Evolutionary conservation across 1,140 invertebrate species (phyloP).

Genomic region (Sitodiplosis mosellana): DNA sequence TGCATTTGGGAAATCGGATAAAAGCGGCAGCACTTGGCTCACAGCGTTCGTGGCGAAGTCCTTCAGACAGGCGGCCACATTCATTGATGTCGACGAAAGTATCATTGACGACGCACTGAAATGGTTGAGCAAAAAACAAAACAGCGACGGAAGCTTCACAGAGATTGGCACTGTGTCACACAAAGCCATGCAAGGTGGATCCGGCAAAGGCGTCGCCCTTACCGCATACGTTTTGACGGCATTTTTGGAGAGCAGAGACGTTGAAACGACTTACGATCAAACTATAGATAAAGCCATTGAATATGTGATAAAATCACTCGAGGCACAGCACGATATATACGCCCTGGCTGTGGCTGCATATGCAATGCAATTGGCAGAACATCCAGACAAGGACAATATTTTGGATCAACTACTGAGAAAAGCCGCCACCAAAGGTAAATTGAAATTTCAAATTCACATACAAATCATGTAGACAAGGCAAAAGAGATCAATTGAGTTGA

Average conservation of each 20-base stretch:
- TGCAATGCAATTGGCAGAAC: conserved; percentile 54
- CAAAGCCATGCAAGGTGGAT: conserved; percentile 54
- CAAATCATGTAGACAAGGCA: too few relatives aligned
- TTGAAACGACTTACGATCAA: conserved; percentile 34
- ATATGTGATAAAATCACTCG: conserved; percentile 56
- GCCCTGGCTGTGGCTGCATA: conserved; percentile 56
- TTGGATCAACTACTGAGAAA: conserved; percentile 11
- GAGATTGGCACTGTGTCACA: conserved; percentile 59
- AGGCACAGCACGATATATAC: conserved; percentile 47
- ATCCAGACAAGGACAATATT: conserved; percentile 16
- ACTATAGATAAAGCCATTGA: conserved; percentile 56
- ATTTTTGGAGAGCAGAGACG: conserved; percentile 53
- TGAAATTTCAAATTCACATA: too few relatives aligned
- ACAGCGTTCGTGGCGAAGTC: conserved; percentile 87
- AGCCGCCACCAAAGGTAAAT: conserved; percentile 12
- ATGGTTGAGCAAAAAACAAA: conserved; percentile 46
- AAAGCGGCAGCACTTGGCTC: conserved; percentile 79
- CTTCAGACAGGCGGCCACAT: conserved; percentile 59
- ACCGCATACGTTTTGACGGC: conserved; percentile 32
- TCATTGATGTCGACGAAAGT: conserved; percentile 58
- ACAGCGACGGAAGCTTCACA: conserved; percentile 64
- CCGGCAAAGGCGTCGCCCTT: conserved; percentile 16
- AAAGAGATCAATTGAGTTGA: too few relatives aligned
- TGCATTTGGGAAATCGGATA: conserved; percentile 61
- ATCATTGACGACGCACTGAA: conserved; percentile 54